Evolutionary conservation across 1,140 invertebrate genomes (phyloP), one percentile per base, ranked within the genome.

Genomic region (Argopecten irradians): DNA sequence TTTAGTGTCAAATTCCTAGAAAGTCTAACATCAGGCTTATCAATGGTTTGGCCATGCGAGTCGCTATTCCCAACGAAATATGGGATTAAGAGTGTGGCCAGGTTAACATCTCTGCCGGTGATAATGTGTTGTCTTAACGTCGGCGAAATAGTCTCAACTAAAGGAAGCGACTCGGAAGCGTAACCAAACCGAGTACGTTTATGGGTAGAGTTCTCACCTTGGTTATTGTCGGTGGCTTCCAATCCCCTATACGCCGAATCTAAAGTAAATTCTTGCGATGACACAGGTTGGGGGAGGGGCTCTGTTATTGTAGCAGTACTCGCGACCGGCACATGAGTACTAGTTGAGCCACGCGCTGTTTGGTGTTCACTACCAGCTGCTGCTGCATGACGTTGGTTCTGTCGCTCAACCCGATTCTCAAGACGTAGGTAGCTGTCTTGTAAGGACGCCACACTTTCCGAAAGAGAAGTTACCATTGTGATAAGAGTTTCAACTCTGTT

Each of bases 21-120:
- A 11, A 90, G 34, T 85, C 90, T 55, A 19, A 32, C n/a, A 34
- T 90, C 89, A 46, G 71, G 33, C 39, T 87, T 90, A 2, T 55
- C 43, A 55, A 2, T 11, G 7, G 7, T 19, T 11, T 11, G 7
- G 22, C 8, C 7, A 19, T 55, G 14, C 2, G 7, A 22, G 8
- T 55, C 43, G 11, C 14, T 19, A 16, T 34, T 22, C 8, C 82
- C 82, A 28, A 43, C 11, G 33, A 39, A 83, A 22, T 90, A 55
- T 0, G 87, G 83, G 1, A 90, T 88, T 11, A 90, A 86, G n/a
- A 90, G 16, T 71, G 85, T 9, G 0, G 89, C 87, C 0, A 90
- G 84, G 34, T 88, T 88, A 0, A 88, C 34, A n/a, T 88, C 84
- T 46, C 43, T 85, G 85, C 84, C 87, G 46, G 43, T 11, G 14